Conservation (phyloP, 30 jellyfish, hydroid and myxozoan genomes). For the Cassiopea xamachana region DNA sequence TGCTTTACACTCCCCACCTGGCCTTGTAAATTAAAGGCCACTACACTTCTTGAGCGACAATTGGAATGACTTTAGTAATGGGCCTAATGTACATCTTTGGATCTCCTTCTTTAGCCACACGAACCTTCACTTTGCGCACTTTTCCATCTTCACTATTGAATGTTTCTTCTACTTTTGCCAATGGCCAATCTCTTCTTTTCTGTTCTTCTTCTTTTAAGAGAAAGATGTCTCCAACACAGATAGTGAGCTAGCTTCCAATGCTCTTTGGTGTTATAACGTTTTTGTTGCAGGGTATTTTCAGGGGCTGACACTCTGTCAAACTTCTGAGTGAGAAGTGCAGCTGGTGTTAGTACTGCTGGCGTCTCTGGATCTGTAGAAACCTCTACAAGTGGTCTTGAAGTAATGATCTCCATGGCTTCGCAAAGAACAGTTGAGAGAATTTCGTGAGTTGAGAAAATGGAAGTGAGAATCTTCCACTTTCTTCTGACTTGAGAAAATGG, state of each 20-base stretch:
- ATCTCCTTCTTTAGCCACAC: background rate
- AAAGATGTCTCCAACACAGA: background rate
- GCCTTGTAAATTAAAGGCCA: background rate
- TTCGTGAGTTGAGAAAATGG: constrained; percentile 20
- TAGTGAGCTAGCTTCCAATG: background rate
- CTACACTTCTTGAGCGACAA: background rate
- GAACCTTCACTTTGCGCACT: background rate
- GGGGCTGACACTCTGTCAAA: constrained; percentile 41
- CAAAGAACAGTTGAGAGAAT: constrained; percentile 42
- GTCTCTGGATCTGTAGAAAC: constrained; percentile 37
- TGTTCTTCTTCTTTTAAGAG: background rate
- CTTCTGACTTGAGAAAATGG: constrained; percentile 15
- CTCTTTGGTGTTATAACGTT: background rate
- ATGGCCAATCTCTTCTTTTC: background rate
- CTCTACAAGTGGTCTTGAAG: constrained; percentile 51
- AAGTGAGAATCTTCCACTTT: too few species aligned
- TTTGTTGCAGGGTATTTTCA: background rate
- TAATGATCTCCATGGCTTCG: constrained; percentile 41
- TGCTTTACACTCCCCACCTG: background rate
- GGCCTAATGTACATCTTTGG: background rate
- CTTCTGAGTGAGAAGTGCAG: constrained; percentile 33
- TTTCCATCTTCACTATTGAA: background rate
- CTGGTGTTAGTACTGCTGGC: constrained; percentile 57
- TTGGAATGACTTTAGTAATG: background rate
- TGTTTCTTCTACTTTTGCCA: background rate